phyloP scores from a whole-genome alignment of 2,113 vertebrate species.

The Myxocyprinus asiaticus region DNA sequence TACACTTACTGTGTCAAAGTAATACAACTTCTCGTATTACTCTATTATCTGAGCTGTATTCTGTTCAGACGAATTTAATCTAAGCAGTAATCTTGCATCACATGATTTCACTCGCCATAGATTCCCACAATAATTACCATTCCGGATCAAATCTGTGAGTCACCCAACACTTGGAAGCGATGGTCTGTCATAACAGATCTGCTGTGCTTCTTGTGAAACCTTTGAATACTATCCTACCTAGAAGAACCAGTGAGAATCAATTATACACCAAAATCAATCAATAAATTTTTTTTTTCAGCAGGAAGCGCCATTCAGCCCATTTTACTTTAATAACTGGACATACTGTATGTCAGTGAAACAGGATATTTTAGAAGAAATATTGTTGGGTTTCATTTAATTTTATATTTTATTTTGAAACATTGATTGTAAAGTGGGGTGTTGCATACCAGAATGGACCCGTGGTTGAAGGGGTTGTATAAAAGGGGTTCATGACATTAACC shows the following conservation, averaged over 20 bases:
- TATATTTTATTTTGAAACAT: no score
- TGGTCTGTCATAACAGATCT: conserved; percentile 13
- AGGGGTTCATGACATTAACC: no score
- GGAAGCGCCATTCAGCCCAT: not conserved
- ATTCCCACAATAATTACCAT: conserved; percentile 13
- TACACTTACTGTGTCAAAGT: no score
- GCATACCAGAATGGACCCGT: no score
- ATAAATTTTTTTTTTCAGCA: not conserved
- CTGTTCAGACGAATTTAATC: not conserved
- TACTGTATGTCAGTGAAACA: no score
- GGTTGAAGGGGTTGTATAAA: no score
- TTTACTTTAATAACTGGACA: not conserved
- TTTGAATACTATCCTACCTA: not conserved
- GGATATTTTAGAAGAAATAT: no score
- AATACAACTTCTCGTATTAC: no score
- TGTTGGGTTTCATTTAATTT: no score
- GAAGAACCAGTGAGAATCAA: not conserved
- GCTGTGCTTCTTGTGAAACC: not conserved
- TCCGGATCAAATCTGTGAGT: conserved; percentile 17
- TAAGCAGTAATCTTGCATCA: conserved; percentile 23
- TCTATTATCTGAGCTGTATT: conserved; percentile 17
- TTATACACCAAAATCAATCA: not conserved
- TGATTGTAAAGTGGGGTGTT: no score
- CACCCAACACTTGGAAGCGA: not conserved
- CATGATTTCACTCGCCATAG: not conserved